Conservation (phyloP, 2,797 vertebrate species). For the Phalloptychus januarius region DNA sequence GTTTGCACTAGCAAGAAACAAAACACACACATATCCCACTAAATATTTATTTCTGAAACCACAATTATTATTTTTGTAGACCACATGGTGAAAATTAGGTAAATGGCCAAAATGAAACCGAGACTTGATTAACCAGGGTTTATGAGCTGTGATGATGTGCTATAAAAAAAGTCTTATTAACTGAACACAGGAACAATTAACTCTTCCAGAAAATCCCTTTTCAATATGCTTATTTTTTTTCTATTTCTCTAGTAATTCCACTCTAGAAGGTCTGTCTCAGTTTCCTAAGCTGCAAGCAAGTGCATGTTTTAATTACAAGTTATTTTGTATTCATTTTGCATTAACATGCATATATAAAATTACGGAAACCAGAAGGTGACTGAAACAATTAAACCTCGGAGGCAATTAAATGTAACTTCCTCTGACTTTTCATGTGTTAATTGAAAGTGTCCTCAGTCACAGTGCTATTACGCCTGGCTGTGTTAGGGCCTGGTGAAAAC, state of each 20-base stretch:
- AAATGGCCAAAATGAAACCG: background rate
- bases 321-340: slow-evolving; percentile 44
- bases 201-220: slow-evolving; percentile 22
- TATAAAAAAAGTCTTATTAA: slow-evolving; percentile 27
- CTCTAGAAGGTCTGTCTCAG: slow-evolving; percentile 21
- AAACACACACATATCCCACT: background rate
- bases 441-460: slow-evolving; percentile 40
- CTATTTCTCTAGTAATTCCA: background rate
- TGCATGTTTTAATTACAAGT: slow-evolving; percentile 49
- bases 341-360: slow-evolving; percentile 45
- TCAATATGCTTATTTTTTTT: background rate
- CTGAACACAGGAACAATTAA: slow-evolving; percentile 27
- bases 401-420: slow-evolving; percentile 60
- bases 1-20: background rate
- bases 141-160: slow-evolving; percentile 8
- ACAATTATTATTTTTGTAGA: background rate
- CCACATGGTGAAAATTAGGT: background rate
- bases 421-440: slow-evolving; percentile 61
- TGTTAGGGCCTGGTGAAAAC: slow-evolving; percentile 43
- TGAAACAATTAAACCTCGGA: slow-evolving; percentile 60
- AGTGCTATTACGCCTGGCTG: slow-evolving; percentile 15
- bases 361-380: slow-evolving; percentile 51
- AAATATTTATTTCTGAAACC: background rate
- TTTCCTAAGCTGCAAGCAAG: slow-evolving; percentile 25
- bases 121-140: background rate